Evolutionary conservation across 2,113 vertebrate genomes (phyloP).

Genomic region (Odontesthes bonariensis): DNA sequence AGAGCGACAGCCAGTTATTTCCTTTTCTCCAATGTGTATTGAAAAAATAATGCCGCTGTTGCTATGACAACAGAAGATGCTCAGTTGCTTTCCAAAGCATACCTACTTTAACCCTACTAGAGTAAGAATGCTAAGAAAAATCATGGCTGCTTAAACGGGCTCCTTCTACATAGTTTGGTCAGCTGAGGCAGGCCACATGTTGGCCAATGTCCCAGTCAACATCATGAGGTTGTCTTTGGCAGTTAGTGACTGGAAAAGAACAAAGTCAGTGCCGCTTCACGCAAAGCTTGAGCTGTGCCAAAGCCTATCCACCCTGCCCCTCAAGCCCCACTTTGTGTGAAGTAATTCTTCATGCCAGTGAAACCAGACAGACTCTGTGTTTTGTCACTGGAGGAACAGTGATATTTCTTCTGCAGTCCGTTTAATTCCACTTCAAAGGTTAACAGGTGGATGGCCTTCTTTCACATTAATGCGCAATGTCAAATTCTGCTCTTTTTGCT

Average conservation of each 20-base stretch:
- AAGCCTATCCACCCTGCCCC: conserved; percentile 64
- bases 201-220: conserved; percentile 74
- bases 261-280: conserved; percentile 71
- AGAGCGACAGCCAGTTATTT: too few species aligned
- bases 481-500: conserved; percentile 32
- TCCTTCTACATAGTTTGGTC: conserved; percentile 56
- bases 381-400: conserved; percentile 64
- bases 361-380: conserved; percentile 71
- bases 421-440: conserved; percentile 32
- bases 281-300: conserved; percentile 56
- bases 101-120: too few species aligned
- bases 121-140: too few species aligned
- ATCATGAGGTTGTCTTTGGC: conserved; percentile 80
- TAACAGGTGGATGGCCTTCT: conserved; percentile 50
- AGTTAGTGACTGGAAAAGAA: conserved; percentile 73
- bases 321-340: conserved; percentile 50
- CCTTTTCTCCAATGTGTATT: too few species aligned
- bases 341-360: conserved; percentile 58
- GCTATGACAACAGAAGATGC: background rate
- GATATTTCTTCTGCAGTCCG: conserved; percentile 47
- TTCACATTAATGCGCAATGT: conserved; percentile 27
- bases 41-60: background rate
- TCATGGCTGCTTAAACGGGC: conserved; percentile 7
- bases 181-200: conserved; percentile 59
- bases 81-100: background rate